These are phyloP conservation scores for Lordiphosa andalusiaca DNA, from an alignment of 2,888 invertebrate genomes.

Conservation along the genomic window DNA sequence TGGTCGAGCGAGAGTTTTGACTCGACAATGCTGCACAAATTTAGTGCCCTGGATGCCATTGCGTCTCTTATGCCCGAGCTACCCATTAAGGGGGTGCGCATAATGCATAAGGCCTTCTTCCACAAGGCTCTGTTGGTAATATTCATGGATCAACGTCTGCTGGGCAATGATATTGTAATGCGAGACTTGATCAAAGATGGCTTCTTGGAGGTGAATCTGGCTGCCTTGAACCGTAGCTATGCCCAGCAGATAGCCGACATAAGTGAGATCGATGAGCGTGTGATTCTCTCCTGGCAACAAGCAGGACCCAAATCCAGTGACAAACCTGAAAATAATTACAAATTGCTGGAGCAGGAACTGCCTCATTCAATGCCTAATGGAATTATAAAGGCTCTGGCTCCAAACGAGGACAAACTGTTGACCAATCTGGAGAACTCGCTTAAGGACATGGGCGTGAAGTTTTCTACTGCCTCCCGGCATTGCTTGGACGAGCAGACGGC, in stretches of 20 bases:
- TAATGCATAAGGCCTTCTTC: slow-evolving; percentile 44
- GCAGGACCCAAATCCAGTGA: not conserved
- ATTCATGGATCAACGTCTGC: slow-evolving; percentile 46
- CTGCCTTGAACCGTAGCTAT: slow-evolving; percentile 44
- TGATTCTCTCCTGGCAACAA: slow-evolving; percentile 27
- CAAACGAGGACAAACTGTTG: not conserved
- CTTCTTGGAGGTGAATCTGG: slow-evolving; percentile 47
- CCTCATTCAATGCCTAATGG: slow-evolving; percentile 24
- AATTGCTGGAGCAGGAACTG: slow-evolving; percentile 23
- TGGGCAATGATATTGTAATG: slow-evolving; percentile 43
- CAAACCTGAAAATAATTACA: not conserved
- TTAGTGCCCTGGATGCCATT: slow-evolving; percentile 39
- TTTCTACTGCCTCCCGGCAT: slow-evolving; percentile 8
- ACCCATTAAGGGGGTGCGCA: slow-evolving; percentile 15
- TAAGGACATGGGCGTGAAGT: slow-evolving; percentile 18
- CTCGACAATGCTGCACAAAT: slow-evolving; percentile 14
- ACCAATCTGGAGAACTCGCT: slow-evolving; percentile 25
- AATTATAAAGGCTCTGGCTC: slow-evolving; percentile 19
- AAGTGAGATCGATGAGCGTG: slow-evolving; percentile 54
- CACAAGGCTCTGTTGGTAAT: slow-evolving; percentile 39
- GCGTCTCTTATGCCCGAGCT: slow-evolving; percentile 42
- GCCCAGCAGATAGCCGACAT: slow-evolving; percentile 43
- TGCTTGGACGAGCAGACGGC: slow-evolving; percentile 3
- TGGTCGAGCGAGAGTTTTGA: slow-evolving; percentile 45
- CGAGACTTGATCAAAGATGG: slow-evolving; percentile 54